Evolutionary conservation across 2,888 invertebrate species (phyloP), one percentile per base, ranked within the genome.

Genomic region (Euzophera pinguis): DNA sequence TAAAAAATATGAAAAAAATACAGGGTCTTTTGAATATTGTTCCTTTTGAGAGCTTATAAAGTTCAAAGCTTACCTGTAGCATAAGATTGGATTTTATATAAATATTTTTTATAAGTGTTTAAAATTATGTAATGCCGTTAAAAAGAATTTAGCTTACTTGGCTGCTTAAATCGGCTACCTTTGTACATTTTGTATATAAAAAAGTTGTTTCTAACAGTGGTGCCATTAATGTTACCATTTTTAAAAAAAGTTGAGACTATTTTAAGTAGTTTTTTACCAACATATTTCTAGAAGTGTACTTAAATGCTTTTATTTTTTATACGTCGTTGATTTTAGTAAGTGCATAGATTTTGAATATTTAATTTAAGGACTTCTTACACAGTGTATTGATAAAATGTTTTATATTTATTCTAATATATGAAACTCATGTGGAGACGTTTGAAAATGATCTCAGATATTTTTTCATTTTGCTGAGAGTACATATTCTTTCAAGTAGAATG

Each of bases 221-320:
- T 86, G 88, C 87, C 88, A 88, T 88, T 65, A 62, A 57, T 70
- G 87, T 88, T 88, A 88, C 88, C 88, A 85, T 85, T 82, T 29
- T 6, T 69, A 59, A 61, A 55, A 64, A 60, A 57, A 57, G 51
- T 57, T 47, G 14, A 53, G 56, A 56, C 39, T 43, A 54, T 49
- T 48, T 12, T 37, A 56, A 41, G 27, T 60, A 53, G 41, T 60
- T 69, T 69, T 75, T 75, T 75, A 74, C 78, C 68, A 62, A 70
- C 53, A 65, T 61, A 53, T 73, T 76, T 69, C 54, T 55, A 55
- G 67, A 60, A 59, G 59, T 61, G 67, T 71, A 70, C 63, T 67
- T 65, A 66, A 59, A 58, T 54, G 57, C 27, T 29, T 29, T 53
- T 42, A 32, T 38, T 47, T 49, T 14, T 37, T 53, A 16, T 41